Base-by-base conservation (phyloP, 1,140 invertebrate genomes). In the Asobara japonica region DNA sequence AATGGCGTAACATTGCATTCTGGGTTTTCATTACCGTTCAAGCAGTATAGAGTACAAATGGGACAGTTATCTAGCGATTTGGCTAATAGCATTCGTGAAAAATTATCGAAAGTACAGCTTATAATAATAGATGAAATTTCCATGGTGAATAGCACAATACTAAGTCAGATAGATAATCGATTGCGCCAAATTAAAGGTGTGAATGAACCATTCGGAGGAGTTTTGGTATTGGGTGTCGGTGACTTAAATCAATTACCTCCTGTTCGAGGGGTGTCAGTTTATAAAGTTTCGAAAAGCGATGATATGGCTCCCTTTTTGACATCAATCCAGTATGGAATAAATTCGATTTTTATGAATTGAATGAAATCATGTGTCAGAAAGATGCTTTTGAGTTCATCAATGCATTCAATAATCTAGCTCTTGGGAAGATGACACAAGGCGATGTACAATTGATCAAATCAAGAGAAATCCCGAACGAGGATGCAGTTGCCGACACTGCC, bases 1-100 rank as follows among this genome's bases (percentile, higher is more conserved):
- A 56, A 62, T 31, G 84, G 83, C 18, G 67, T 22, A 25, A 38
- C 36, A 38, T 13, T 38, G 11, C 36, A 41, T 41, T 41, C 36
- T 41, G 36, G 10, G 3, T 41, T 66, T n/a, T 16, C 31, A 22
- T 41, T 38, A 66, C 36, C 36, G 36, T 41, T 3, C 11, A 41
- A 41, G 10, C 36, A 41, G 11, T 41, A 6, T 13, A n/a, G 36
- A 41, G 36, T 13, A 2, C 10, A 41, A 6, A 6, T 41, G 3
- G 4, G 36, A n/a, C n/a, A n/a, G n/a, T n/a, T n/a, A n/a, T n/a
- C n/a, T n/a, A n/a, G n/a, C n/a, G n/a, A n/a, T n/a, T n/a, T n/a
- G n/a, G n/a, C n/a, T n/a, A n/a, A n/a, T n/a, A n/a, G n/a, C n/a
- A n/a, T n/a, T n/a, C n/a, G n/a, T n/a, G 36, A 41, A 41, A 13